Conservation (phyloP, 2,888 invertebrate genomes). For the Uloborus plumipes region DNA sequence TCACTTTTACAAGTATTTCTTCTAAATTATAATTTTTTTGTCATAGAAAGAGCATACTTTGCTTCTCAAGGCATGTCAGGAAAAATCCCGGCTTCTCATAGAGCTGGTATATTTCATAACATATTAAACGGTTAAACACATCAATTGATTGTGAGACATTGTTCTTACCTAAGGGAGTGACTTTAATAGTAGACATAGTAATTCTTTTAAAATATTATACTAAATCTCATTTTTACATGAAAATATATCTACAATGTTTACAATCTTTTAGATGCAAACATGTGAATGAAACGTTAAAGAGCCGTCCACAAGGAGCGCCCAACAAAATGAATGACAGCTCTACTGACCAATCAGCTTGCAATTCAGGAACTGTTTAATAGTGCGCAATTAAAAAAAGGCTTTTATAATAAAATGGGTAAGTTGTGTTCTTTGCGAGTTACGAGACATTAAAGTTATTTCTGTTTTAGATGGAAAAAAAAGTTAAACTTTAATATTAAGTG, state of each 20-base stretch:
- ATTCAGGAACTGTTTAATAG: not conserved
- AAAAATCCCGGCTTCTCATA: too few species aligned
- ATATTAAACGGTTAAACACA: too few species aligned
- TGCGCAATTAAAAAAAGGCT: not conserved
- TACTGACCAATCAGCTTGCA: not conserved
- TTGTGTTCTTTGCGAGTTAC: too few species aligned
- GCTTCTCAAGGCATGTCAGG: too few species aligned
- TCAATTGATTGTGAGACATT: not conserved
- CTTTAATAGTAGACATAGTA: constrained; percentile 39
- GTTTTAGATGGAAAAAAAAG: too few species aligned
- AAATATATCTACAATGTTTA: not conserved
- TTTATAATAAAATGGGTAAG: too few species aligned
- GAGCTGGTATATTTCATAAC: not conserved
- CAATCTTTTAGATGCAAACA: not conserved
- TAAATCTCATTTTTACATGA: not conserved
- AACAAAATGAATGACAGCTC: not conserved
- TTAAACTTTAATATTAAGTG: too few species aligned
- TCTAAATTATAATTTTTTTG: too few species aligned
- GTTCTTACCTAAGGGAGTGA: constrained; percentile 43
- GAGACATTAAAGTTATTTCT: too few species aligned
- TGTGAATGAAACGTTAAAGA: too few species aligned
- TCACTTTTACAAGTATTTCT: too few species aligned
- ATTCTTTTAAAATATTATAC: not conserved
- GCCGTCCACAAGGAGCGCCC: not conserved
- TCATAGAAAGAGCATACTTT: too few species aligned